Base-by-base conservation (phyloP, 2,113 vertebrate genomes). In the Chlamydotis undulata region DNA sequence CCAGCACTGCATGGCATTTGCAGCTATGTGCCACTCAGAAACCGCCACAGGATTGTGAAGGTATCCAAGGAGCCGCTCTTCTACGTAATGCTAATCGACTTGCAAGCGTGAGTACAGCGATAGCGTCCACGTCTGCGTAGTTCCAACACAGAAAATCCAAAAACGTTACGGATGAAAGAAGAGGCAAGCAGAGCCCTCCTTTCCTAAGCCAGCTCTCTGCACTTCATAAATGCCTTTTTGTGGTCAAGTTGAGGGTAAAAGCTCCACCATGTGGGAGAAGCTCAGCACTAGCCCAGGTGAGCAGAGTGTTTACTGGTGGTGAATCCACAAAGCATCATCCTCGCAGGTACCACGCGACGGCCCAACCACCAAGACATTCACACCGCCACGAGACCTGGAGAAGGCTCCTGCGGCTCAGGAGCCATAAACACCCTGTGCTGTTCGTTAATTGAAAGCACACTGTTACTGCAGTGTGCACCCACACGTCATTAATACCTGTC, bases 241-340 rank as follows among this genome's bases (percentile, higher is more conserved):
- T 83, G 96, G 96, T 89, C 95, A 94, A 97, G 92, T 19, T 24
- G 96, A 96, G 90, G 95, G 94, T 93, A 76, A 96, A 97, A 96
- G 92, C 96, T 97, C 94, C 96, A 97, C 96, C 96, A 96, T 89
- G 95, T 91, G 96, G 96, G 96, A 96, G 94, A 97, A 97, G 95
- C 86, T 92, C 29, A 96, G 95, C 96, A 97, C 71, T 89, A 92
- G 95, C 92, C 90, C 88, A 96, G 93, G 95, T 90, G 87, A 87
- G 0, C 25, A 18, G 59, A 18, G 64, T 1, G 31, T 8, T 80
- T 7, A 3, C 45, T 14, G 0, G 3, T 31, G 90, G 67, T 35
- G 47, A 63, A 89, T 55, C 57, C 88, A 41, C 28, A n/a, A 39
- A 59, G 67, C 70, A 29, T 3, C 19, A 0, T 16, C 50, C 68